A percentile compares a stretch with the other conserved stretches of the same genome.
Evolutionary conservation across 2,888 invertebrate species (phyloP).

Genomic region (Sminthurinus aureus): DNA sequence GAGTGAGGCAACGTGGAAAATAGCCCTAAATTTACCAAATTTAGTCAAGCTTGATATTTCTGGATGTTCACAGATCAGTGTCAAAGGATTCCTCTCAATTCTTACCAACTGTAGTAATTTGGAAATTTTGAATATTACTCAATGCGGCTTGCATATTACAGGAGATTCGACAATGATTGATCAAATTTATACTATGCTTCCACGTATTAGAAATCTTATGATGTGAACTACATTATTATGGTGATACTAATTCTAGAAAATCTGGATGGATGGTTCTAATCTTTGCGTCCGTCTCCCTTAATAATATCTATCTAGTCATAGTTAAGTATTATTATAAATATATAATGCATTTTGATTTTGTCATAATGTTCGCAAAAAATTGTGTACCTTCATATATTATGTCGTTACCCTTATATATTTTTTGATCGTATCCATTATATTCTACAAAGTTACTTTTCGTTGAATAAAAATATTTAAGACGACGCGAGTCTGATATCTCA

Average conservation of each 20-base stretch:
- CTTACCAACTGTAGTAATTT: slow-evolving; percentile 37
- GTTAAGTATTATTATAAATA: neutral
- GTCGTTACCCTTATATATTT: too few species aligned
- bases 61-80: slow-evolving; percentile 38
- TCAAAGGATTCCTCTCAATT: slow-evolving; percentile 33
- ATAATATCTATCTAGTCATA: too few species aligned
- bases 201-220: slow-evolving; percentile 20
- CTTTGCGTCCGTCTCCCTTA: too few species aligned
- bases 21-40: slow-evolving; percentile 36
- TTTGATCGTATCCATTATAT: too few species aligned
- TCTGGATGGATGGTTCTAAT: neutral
- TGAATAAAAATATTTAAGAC: too few species aligned
- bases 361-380: too few species aligned
- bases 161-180: slow-evolving; percentile 34
- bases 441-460: too few species aligned
- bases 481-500: too few species aligned
- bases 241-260: neutral
- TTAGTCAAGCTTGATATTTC: slow-evolving; percentile 36
- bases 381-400: too few species aligned
- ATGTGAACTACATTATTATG: neutral
- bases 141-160: slow-evolving; percentile 43
- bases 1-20: slow-evolving; percentile 43
- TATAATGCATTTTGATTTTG: neutral
- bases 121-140: slow-evolving; percentile 26
- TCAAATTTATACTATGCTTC: slow-evolving; percentile 7